phyloP scores from a whole-genome alignment of 2,888 invertebrate species.

The Diarsia dahlii region DNA sequence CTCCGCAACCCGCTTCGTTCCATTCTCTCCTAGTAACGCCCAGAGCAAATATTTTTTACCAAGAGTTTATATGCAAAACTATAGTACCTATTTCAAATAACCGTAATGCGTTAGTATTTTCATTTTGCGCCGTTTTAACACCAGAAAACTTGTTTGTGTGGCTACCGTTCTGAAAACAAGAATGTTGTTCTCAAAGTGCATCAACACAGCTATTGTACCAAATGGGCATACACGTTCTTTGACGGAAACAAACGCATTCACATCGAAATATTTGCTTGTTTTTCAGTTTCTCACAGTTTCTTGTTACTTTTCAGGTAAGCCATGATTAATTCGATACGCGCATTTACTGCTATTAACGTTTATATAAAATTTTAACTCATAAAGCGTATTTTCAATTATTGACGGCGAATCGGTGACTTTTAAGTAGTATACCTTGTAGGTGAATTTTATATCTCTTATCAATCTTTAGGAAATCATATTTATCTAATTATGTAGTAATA shows the following conservation, averaged over 20 bases:
- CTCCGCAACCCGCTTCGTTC: no score
- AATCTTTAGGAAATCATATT: constrained; percentile 58
- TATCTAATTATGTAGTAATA: constrained; percentile 62
- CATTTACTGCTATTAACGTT: constrained; percentile 7
- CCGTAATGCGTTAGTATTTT: constrained; percentile 47
- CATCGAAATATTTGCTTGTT: constrained; percentile 81
- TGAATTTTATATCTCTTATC: constrained; percentile 57
- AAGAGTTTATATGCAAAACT: constrained; percentile 11
- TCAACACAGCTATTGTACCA: constrained; percentile 85
- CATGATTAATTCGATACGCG: constrained; percentile 41
- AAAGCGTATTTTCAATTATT: constrained; percentile 25
- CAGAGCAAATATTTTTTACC: background rate
- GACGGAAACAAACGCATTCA: constrained; percentile 82
- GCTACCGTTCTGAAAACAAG: constrained; percentile 82
- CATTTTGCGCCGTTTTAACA: constrained; percentile 57
- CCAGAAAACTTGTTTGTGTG: constrained; percentile 73
- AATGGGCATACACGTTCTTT: constrained; percentile 77
- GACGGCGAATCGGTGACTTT: constrained; percentile 29
- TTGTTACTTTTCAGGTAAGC: constrained; percentile 61
- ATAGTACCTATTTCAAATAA: constrained; percentile 21
- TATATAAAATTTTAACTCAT: constrained; percentile 11
- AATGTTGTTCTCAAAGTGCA: constrained; percentile 81
- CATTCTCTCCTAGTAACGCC: no score
- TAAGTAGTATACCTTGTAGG: constrained; percentile 48
- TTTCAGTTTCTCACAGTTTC: constrained; percentile 75